A percentile compares a stretch with the other conserved stretches of the same genome.
Conservation (phyloP, 1,140 invertebrate species). For the Hydropsyche tenuis region DNA sequence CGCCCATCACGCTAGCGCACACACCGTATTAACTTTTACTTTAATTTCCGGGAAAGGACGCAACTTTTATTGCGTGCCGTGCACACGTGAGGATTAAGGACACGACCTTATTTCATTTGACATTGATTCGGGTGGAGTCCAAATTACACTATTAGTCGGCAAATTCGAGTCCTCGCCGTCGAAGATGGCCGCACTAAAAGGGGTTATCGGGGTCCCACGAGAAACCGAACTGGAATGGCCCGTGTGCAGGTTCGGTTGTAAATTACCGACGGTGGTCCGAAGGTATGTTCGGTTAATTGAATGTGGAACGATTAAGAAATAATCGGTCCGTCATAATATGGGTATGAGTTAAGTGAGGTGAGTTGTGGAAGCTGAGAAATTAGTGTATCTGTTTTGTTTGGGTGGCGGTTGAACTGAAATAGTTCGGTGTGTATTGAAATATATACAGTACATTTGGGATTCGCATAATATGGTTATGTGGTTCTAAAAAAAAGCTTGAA, state of each 20-base stretch:
- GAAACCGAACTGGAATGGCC: neutral
- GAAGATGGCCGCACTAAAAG: neutral
- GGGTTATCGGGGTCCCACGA: neutral
- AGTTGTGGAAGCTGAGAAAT: no score
- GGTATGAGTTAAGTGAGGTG: no score
- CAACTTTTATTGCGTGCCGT: conserved; percentile 10
- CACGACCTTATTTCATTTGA: conserved; percentile 29
- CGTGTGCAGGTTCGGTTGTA: neutral
- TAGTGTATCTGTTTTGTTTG: no score
- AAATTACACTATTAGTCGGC: conserved; percentile 34
- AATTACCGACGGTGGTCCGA: conserved; percentile 34
- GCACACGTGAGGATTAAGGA: conserved; percentile 16
- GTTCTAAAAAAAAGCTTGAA: no score
- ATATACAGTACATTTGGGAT: no score
- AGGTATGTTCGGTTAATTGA: conserved; percentile 4
- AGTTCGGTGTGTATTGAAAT: no score
- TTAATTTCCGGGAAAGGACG: conserved; percentile 8
- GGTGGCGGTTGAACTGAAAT: no score
- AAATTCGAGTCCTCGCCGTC: conserved; percentile 21
- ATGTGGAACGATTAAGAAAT: no score
- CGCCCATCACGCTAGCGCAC: no score
- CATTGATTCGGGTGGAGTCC: conserved; percentile 30
- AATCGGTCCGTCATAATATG: no score
- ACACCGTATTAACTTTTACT: conserved; percentile 8
- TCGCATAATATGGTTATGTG: no score